phyloP scores from a whole-genome alignment of 2,888 invertebrate species.

The Callimorpha dominula region DNA sequence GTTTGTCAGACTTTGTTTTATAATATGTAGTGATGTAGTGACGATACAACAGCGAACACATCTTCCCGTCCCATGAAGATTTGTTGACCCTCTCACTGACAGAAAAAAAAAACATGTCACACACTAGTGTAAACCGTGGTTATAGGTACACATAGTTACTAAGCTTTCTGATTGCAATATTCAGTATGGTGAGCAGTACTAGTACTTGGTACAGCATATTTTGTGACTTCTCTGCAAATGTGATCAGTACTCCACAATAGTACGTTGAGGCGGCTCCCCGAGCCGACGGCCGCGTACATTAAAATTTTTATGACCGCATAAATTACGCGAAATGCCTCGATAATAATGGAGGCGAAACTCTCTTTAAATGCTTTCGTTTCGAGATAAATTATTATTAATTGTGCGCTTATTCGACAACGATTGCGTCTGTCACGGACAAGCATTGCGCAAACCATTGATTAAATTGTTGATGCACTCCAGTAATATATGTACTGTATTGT shows the following conservation, averaged over 20 bases:
- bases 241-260: neutral
- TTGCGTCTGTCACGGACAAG: slow-evolving; percentile 37
- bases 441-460: slow-evolving; percentile 23
- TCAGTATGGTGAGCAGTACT: too few species aligned
- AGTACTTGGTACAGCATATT: too few species aligned
- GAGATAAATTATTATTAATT: slow-evolving; percentile 49
- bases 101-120: too few species aligned
- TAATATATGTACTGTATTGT: neutral
- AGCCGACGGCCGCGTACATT: slow-evolving; percentile 29
- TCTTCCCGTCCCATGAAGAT: too few species aligned
- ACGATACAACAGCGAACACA: too few species aligned
- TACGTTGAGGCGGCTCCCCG: neutral
- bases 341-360: slow-evolving; percentile 45
- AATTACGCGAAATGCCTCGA: slow-evolving; percentile 42
- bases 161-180: too few species aligned
- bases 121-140: too few species aligned
- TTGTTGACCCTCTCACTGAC: too few species aligned
- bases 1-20: too few species aligned
- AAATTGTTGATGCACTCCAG: neutral
- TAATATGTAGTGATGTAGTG: too few species aligned
- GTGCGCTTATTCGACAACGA: slow-evolving; percentile 37
- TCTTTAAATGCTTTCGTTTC: slow-evolving; percentile 47
- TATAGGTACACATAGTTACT: too few species aligned
- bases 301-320: slow-evolving; percentile 49
- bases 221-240: too few species aligned